Evolutionary conservation across 2,888 invertebrate genomes (phyloP).

Genomic region (Synanthedon myopaeformis): DNA sequence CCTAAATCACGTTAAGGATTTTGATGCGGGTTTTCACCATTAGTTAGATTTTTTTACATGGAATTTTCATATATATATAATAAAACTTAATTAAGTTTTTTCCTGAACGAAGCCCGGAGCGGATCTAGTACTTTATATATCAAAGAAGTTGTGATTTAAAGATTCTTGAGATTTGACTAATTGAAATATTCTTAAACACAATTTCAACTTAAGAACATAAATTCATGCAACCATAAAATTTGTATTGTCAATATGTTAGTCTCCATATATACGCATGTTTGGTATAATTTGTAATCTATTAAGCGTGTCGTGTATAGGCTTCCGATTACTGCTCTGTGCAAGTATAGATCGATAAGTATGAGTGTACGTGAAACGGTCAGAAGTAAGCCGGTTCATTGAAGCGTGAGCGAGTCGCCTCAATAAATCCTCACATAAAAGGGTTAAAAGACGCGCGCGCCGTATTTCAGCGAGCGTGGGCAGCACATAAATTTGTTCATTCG

Average conservation of each 20-base stretch:
- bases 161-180: constrained; percentile 21
- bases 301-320: constrained; percentile 29
- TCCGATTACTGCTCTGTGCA: constrained; percentile 32
- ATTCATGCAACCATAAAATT: too few species aligned
- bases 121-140: too few species aligned
- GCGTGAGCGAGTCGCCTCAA: constrained; percentile 43
- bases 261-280: not conserved
- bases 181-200: constrained; percentile 30
- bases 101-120: too few species aligned
- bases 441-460: constrained; percentile 51
- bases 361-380: constrained; percentile 40
- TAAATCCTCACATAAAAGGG: constrained; percentile 63
- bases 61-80: too few species aligned
- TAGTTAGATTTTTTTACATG: too few species aligned
- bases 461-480: constrained; percentile 57
- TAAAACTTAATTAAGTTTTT: too few species aligned
- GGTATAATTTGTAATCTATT: constrained; percentile 25
- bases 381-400: constrained; percentile 41
- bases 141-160: too few species aligned
- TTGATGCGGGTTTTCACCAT: too few species aligned
- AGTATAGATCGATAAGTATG: constrained; percentile 48
- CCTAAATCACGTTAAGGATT: too few species aligned
- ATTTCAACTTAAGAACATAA: too few species aligned
- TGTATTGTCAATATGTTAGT: not conserved
- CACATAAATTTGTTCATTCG: constrained; percentile 53